Base-by-base conservation (phyloP, 1,140 invertebrate genomes). In the Polypedilum vanderplanki region DNA sequence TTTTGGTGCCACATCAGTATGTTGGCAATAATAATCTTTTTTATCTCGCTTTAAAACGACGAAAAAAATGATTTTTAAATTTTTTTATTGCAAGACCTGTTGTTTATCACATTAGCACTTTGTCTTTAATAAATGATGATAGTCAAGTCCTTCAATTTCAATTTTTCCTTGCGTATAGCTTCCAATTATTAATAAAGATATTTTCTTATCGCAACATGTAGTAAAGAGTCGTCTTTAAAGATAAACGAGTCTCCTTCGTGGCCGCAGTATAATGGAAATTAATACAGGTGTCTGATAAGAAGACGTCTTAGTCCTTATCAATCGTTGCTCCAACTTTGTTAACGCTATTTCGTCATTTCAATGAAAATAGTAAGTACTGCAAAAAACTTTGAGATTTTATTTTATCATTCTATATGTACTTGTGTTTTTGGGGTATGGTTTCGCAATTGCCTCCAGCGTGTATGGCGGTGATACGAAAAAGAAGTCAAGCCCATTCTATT, bases 1-100 rank as follows among this genome's bases (percentile, higher is more conserved):
- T 10, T 22, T 70, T 70, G n/a, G 65, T 70, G 65, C 65, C 15
- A 70, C 65, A 70, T 70, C 17, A 70, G 65, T 70, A 70, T n/a
- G n/a, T 70, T 18, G 65, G 65, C 65, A n/a, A 70, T 70, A 70
- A 20, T 70, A 18, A 33, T 67, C 17, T 8, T 46, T 57, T 46
- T n/a, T 57, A n/a, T 12, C 12, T n/a, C n/a, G 12, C 46, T 12
- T 46, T 12, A 57, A n/a, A 57, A 57, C 24, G 24, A 33, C 1
- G 5, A 33, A 33, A 33, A 33, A 33, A 33, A 33, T 46, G 41
- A 10, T 46, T 15, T 46, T 12, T 46, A 46, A n/a, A n/a, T 57
- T 15, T 57, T 46, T 57, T 15, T 12, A 46, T 57, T 12, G 12
- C n/a, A n/a, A 15, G n/a, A 57, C 15, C 3, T n/a, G 46, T 12